Evolutionary conservation across 2,113 vertebrate genomes (phyloP).

Genomic region (Myotis yumanensis): DNA sequence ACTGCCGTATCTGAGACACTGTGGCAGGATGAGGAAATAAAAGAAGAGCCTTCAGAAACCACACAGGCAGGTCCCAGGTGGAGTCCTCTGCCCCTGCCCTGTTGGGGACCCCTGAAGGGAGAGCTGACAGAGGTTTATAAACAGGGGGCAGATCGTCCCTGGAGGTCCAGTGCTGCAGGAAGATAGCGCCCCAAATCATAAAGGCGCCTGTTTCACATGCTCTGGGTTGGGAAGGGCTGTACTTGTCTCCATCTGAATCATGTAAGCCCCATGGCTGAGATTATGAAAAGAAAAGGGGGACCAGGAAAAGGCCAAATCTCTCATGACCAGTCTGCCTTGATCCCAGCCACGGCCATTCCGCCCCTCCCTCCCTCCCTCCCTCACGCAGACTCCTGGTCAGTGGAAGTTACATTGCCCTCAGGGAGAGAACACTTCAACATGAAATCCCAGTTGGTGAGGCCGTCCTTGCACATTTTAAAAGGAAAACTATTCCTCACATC

Average conservation of each 20-base stretch:
- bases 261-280: background rate
- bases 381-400: background rate
- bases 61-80: background rate
- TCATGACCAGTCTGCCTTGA: background rate
- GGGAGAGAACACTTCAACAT: background rate
- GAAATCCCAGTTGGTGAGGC: background rate
- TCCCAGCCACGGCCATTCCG: background rate
- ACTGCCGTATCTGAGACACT: background rate
- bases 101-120: background rate
- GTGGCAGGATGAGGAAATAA: background rate
- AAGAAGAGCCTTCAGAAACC: background rate
- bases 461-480: background rate
- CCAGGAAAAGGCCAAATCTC: background rate
- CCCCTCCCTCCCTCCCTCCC: background rate
- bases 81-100: background rate
- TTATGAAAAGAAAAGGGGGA: background rate
- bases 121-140: constrained; percentile 10
- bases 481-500: background rate
- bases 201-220: background rate
- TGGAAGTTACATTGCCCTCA: background rate
- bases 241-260: background rate
- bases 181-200: background rate
- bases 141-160: background rate
- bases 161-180: background rate
- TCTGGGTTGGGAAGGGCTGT: background rate